phyloP scores from a whole-genome alignment of 2,797 vertebrate genomes.

The Trematomus bernacchii region DNA sequence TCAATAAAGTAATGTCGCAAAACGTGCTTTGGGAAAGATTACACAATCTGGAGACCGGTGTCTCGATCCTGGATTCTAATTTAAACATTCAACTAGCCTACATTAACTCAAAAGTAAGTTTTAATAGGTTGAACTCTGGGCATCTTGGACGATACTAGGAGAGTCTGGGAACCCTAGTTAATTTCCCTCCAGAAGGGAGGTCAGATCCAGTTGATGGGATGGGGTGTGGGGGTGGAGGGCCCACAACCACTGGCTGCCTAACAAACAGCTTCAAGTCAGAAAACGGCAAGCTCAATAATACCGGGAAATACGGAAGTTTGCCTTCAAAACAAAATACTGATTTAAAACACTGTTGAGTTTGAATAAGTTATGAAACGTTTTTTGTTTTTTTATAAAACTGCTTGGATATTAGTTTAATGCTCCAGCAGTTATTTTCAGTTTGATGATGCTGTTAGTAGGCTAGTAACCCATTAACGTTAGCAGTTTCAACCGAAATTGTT shows the following conservation, averaged over 20 bases:
- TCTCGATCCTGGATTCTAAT: not conserved
- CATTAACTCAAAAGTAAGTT: no score
- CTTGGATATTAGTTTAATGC: not conserved
- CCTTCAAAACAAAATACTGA: conserved; percentile 53
- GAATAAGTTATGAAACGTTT: no score
- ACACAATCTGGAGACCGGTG: no score
- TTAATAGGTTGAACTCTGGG: not conserved
- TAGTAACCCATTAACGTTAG: not conserved
- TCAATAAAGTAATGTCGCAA: not conserved
- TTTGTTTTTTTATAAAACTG: no score
- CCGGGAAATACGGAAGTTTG: not conserved
- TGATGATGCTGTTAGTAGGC: not conserved
- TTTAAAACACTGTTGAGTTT: not conserved
- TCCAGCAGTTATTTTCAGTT: not conserved
- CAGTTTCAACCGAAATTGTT: not conserved
- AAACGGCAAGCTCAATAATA: not conserved
- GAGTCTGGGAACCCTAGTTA: not conserved
- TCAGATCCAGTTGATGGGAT: conserved; percentile 47
- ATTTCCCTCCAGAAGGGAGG: conserved; percentile 13
- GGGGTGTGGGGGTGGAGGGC: conserved; percentile 50
- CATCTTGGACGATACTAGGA: not conserved
- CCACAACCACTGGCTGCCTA: conserved; percentile 53
- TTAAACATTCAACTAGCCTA: not conserved
- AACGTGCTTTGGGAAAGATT: not conserved
- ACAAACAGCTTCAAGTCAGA: conserved; percentile 30